Conservation (phyloP, 2,888 invertebrate genomes). For the Anaspis maculata region DNA sequence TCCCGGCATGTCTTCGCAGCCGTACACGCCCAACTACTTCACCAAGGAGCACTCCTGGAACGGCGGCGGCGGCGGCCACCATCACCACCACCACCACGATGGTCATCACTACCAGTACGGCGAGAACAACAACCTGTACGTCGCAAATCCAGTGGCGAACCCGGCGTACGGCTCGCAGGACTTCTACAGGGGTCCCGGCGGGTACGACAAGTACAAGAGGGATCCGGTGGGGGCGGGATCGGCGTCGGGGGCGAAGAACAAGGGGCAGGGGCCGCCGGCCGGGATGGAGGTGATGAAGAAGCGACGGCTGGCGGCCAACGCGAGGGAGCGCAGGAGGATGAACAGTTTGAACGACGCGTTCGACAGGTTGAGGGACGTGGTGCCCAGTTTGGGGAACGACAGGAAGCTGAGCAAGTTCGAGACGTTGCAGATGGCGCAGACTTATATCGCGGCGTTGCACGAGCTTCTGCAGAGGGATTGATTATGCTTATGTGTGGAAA, state of each 20-base stretch:
- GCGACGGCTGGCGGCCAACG: conserved; percentile 62
- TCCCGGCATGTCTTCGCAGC: conserved; percentile 39
- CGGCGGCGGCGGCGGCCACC: too few relatives aligned
- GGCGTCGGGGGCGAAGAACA: too few relatives aligned
- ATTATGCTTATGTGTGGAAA: too few relatives aligned
- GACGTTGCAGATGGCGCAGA: conserved; percentile 72
- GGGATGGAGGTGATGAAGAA: conserved; percentile 45
- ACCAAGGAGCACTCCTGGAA: conserved; percentile 26
- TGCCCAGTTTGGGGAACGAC: conserved; percentile 52
- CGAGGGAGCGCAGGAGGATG: conserved; percentile 65
- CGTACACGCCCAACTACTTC: conserved; percentile 38
- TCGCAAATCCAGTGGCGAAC: too few relatives aligned
- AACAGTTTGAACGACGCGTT: conserved; percentile 67
- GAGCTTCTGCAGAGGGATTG: conserved; percentile 48
- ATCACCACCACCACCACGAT: too few relatives aligned
- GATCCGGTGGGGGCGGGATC: too few relatives aligned
- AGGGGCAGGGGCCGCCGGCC: conserved; percentile 20
- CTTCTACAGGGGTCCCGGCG: conserved; percentile 22
- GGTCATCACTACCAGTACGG: conserved; percentile 33
- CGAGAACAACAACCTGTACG: conserved; percentile 37
- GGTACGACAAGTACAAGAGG: conserved; percentile 17
- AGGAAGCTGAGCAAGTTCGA: conserved; percentile 67
- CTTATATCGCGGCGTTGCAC: conserved; percentile 60
- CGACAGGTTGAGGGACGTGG: conserved; percentile 58
- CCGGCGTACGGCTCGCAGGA: conserved; percentile 22